Evolutionary conservation across 2,888 invertebrate genomes (phyloP).

Genomic region (Amblyjoppa fuscipennis): DNA sequence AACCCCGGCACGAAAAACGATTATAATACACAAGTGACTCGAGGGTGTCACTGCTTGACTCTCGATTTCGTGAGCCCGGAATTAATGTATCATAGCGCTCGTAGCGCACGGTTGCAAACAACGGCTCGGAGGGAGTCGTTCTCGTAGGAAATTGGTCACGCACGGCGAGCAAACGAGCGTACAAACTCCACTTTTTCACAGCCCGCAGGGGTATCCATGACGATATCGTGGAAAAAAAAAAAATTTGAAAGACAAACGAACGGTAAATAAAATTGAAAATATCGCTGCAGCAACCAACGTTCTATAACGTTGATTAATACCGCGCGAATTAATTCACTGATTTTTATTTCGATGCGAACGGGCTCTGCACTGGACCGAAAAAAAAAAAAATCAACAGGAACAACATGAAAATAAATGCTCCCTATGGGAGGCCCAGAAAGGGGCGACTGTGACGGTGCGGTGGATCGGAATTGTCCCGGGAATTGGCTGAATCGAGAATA

Average conservation of each 20-base stretch:
- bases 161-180: conserved; percentile 59
- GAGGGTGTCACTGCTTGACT: conserved; percentile 53
- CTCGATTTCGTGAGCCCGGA: conserved; percentile 47
- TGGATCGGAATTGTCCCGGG: conserved; percentile 68
- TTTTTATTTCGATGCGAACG: conserved; percentile 36
- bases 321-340: conserved; percentile 46
- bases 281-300: neutral
- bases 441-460: conserved; percentile 53
- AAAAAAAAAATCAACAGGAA: conserved; percentile 20
- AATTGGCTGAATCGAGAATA: conserved; percentile 70
- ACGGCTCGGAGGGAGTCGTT: conserved; percentile 17
- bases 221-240: conserved; percentile 37
- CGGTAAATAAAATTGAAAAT: conserved; percentile 16
- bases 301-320: conserved; percentile 19
- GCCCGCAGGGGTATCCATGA: conserved; percentile 57
- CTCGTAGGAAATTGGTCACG: conserved; percentile 80
- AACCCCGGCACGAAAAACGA: conserved; percentile 26
- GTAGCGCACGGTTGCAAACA: conserved; percentile 27
- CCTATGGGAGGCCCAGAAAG: conserved; percentile 56
- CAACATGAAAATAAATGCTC: conserved; percentile 56
- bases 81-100: conserved; percentile 25
- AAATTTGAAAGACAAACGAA: neutral
- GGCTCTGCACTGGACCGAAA: conserved; percentile 23
- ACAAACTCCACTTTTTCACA: conserved; percentile 31
- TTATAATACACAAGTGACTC: conserved; percentile 52